phyloP scores from a whole-genome alignment of 1,140 invertebrate species.

The Drosophila azteca region DNA sequence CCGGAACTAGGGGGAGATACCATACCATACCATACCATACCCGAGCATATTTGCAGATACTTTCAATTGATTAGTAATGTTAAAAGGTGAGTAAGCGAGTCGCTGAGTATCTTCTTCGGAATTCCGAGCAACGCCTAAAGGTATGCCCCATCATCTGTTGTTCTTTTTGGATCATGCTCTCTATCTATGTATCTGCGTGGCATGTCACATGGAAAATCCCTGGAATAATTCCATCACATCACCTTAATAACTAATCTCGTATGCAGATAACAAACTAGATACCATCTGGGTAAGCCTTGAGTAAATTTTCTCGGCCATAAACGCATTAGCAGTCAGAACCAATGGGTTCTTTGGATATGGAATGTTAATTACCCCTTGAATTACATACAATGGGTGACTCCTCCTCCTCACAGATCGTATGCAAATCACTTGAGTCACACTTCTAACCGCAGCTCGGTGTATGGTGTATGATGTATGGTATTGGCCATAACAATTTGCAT shows the following conservation, averaged over 20 bases:
- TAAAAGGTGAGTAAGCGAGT: not conserved
- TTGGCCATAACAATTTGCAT: constrained; percentile 59
- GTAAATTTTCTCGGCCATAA: constrained; percentile 35
- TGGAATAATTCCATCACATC: not conserved
- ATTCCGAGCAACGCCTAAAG: constrained; percentile 1
- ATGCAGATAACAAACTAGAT: constrained; percentile 28
- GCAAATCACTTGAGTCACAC: constrained; percentile 54
- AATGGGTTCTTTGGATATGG: not conserved
- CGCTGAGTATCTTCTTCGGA: not conserved
- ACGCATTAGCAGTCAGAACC: constrained; percentile 6
- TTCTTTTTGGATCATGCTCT: not conserved
- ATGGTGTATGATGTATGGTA: not conserved
- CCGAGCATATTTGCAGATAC: constrained; percentile 42
- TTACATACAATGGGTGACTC: constrained; percentile 15
- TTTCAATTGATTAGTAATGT: not conserved
- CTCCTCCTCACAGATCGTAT: constrained; percentile 32
- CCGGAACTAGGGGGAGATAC: constrained; percentile 44
- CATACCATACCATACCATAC: too few relatives aligned
- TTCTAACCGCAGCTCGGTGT: constrained; percentile 22
- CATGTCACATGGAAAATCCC: too few relatives aligned
- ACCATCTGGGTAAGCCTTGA: constrained; percentile 2
- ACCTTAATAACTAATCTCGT: not conserved
- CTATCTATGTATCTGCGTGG: too few relatives aligned
- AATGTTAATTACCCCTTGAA: constrained; percentile 7
- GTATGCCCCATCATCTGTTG: constrained; percentile 2